phyloP scores from a whole-genome alignment of 1,140 invertebrate species.

The Muscidifurax raptorellus region DNA sequence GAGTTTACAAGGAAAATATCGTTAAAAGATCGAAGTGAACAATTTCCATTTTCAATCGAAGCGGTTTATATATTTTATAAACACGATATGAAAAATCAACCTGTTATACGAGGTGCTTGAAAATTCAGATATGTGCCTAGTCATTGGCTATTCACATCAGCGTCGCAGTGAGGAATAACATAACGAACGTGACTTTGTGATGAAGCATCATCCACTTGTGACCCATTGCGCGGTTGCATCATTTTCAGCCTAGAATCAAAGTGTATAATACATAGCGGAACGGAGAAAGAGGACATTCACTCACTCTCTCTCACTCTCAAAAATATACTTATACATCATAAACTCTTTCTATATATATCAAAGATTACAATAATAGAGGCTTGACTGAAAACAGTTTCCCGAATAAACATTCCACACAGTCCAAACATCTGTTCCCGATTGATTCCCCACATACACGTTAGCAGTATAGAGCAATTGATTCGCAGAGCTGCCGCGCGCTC shows the following conservation, averaged over 20 bases:
- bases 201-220: conserved; percentile 27
- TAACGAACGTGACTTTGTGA: conserved; percentile 10
- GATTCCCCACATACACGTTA: background rate
- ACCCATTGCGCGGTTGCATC: conserved; percentile 2
- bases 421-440: background rate
- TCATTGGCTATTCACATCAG: background rate
- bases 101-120: background rate
- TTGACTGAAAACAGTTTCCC: background rate
- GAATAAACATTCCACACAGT: background rate
- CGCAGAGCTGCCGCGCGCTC: conserved; percentile 1
- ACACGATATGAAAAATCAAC: too few relatives aligned
- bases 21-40: too few relatives aligned
- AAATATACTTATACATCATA: too few relatives aligned
- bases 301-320: too few relatives aligned
- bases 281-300: background rate
- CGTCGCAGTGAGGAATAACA: background rate
- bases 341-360: too few relatives aligned
- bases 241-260: background rate
- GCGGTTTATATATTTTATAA: too few relatives aligned
- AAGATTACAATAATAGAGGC: too few relatives aligned
- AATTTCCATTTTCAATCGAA: too few relatives aligned
- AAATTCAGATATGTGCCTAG: background rate
- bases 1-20: too few relatives aligned
- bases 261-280: too few relatives aligned
- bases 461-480: background rate